Evolutionary conservation across 2,888 invertebrate genomes (phyloP).

Genomic region (Rhagonycha lutea): DNA sequence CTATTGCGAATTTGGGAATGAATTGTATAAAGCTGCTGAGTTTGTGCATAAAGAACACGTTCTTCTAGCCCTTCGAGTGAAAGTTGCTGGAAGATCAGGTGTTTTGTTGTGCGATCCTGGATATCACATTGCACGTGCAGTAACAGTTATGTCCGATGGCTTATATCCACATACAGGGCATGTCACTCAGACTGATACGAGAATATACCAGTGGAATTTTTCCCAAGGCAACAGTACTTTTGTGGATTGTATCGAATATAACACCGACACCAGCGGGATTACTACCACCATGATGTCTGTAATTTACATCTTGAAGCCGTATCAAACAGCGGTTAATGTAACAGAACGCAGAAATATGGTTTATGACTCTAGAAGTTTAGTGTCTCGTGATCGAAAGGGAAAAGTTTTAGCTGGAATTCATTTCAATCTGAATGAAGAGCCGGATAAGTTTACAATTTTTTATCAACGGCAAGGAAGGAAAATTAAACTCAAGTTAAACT

Average conservation of each 20-base stretch:
- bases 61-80: slow-evolving; percentile 75
- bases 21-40: slow-evolving; percentile 61
- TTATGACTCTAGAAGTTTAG: slow-evolving; percentile 80
- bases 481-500: slow-evolving; percentile 74
- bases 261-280: slow-evolving; percentile 68
- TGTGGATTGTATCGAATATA: slow-evolving; percentile 84
- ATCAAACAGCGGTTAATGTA: slow-evolving; percentile 79
- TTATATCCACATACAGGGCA: slow-evolving; percentile 86
- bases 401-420: slow-evolving; percentile 83
- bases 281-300: slow-evolving; percentile 62
- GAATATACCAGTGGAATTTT: slow-evolving; percentile 82
- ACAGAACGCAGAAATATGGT: slow-evolving; percentile 88
- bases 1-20: slow-evolving; percentile 64
- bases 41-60: slow-evolving; percentile 87
- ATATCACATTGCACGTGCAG: slow-evolving; percentile 84
- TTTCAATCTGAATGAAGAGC: slow-evolving; percentile 70
- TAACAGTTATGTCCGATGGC: slow-evolving; percentile 85
- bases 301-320: slow-evolving; percentile 79
- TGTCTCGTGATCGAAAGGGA: slow-evolving; percentile 83
- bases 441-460: slow-evolving; percentile 75
- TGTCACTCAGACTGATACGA: slow-evolving; percentile 82
- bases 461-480: slow-evolving; percentile 68
- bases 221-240: slow-evolving; percentile 72
- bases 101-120: slow-evolving; percentile 87
- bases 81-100: slow-evolving; percentile 74